Base-by-base conservation (phyloP, 2,888 invertebrate species). In the Heliconius hortense region DNA sequence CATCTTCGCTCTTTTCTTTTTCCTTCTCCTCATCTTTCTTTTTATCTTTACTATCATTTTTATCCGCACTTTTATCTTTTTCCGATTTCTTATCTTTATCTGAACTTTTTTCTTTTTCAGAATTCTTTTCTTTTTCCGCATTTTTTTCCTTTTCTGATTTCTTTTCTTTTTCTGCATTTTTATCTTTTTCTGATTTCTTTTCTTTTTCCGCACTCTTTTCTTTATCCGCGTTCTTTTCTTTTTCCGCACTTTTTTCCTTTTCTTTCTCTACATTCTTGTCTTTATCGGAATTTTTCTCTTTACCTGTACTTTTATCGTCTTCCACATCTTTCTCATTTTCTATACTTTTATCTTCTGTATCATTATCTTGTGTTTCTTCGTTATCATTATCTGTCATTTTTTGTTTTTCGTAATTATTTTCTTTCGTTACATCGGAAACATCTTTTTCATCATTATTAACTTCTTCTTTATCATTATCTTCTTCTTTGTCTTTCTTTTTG, bases 1-100 rank as follows among this genome's bases (percentile, higher is more conserved):
- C 94, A 24, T 88, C 89, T 26, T 85, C 86, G 59, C 85, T 85
- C 10, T 88, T 83, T 4, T 82, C 82, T 66, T 79, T 81, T 59
- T 84, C 83, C 69, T 71, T 76, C 21, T 75, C 73, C 43, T 80
- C 79, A 5, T 80, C 66, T 62, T 74, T 72, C 62, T 78, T 79
- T n/a, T 72, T 74, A 73, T 76, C 64, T 75, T 66, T 73, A n/a
- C 24, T 43, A 71, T 71, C 60, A 71, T 39, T 71, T 75, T 68
- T 75, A 59, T 73, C 77, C 39, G 35, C 21, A 35, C n/a, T 73
- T 24, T 77, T 77, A 1, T 72, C 68, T 26, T 80, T 79, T 5
- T 80, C 80, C 31, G 77, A 80, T 56, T 77, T 80, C n/a, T 82
- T 77, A 66, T 75, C 74, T 28, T 79, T 79, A 26, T 77, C 76